These are phyloP conservation scores for Eupithecia subfuscata DNA, from an alignment of 2,888 invertebrate genomes.

Conservation along the genomic window DNA sequence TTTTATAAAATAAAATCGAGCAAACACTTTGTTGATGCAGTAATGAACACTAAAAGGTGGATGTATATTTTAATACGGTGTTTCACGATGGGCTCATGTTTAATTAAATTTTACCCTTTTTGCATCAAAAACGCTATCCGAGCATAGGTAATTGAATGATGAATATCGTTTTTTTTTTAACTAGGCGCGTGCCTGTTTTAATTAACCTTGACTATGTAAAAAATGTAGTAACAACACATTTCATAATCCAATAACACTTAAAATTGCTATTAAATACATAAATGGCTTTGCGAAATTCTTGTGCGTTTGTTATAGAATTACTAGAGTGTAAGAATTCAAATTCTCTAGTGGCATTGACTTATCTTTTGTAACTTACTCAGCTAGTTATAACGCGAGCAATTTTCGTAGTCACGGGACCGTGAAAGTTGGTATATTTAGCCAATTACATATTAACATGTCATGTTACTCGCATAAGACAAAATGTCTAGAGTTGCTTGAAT, in stretches of 20 bases:
- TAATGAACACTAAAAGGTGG: neutral
- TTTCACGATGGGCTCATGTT: neutral
- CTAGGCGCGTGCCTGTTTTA: slow-evolving; percentile 34
- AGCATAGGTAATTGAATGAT: slow-evolving; percentile 12
- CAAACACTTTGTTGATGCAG: neutral
- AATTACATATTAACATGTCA: slow-evolving; percentile 30
- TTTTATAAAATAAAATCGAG: neutral
- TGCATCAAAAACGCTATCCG: neutral
- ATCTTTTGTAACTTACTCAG: slow-evolving; percentile 64
- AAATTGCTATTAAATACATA: slow-evolving; percentile 50
- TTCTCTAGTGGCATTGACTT: slow-evolving; percentile 75
- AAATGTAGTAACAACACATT: slow-evolving; percentile 41
- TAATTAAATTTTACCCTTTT: slow-evolving; percentile 1
- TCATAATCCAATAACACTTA: slow-evolving; percentile 44
- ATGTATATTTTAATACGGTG: neutral
- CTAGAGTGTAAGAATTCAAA: slow-evolving; percentile 61
- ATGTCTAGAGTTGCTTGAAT: slow-evolving; percentile 1
- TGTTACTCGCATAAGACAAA: slow-evolving; percentile 15
- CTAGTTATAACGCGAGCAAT: slow-evolving; percentile 63
- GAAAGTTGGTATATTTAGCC: slow-evolving; percentile 49
- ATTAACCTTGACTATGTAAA: slow-evolving; percentile 43
- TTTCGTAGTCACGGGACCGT: slow-evolving; percentile 67
- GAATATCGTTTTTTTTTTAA: slow-evolving; percentile 14
- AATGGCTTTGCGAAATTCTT: slow-evolving; percentile 63
- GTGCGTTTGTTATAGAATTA: slow-evolving; percentile 61